A percentile compares a stretch with the other conserved stretches of the same genome.
These are phyloP conservation scores for Lophotriccus pileatus DNA, from an alignment of 2,797 vertebrate species.

Conservation along the genomic window DNA sequence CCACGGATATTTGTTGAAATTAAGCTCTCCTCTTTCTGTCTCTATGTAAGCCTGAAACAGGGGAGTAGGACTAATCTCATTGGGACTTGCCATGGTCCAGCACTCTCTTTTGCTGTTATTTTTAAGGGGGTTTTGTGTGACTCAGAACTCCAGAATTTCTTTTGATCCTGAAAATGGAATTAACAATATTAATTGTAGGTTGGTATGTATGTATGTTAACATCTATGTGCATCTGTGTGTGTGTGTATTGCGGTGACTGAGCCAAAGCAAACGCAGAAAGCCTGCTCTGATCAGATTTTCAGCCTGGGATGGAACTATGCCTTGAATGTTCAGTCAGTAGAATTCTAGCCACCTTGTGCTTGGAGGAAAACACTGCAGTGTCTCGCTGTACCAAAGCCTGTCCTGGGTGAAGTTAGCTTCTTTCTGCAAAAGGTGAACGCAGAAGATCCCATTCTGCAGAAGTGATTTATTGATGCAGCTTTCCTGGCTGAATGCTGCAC, in stretches of 20 bases:
- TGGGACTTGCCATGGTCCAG: background rate
- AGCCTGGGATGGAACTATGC: background rate
- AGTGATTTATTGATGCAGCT: background rate
- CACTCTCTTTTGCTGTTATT: background rate
- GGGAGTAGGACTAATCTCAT: background rate
- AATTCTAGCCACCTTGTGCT: background rate
- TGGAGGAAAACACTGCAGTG: background rate
- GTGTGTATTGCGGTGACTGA: background rate
- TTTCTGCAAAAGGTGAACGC: background rate
- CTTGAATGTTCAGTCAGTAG: background rate
- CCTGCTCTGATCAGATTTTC: background rate
- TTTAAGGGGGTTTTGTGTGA: rapidly evolving
- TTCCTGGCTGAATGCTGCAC: background rate
- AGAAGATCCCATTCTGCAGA: background rate
- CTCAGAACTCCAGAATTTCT: background rate
- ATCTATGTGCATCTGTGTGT: background rate
- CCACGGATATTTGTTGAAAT: background rate
- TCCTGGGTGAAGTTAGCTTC: rapidly evolving
- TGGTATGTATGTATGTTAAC: no score
- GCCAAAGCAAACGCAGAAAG: background rate
- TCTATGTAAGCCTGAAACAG: background rate
- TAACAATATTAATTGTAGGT: background rate
- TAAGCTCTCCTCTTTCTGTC: background rate
- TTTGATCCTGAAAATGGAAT: background rate
- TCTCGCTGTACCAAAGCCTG: background rate